These are phyloP conservation scores for Leptinotarsa juncta DNA, from an alignment of 2,888 invertebrate genomes.

Conservation along the genomic window DNA sequence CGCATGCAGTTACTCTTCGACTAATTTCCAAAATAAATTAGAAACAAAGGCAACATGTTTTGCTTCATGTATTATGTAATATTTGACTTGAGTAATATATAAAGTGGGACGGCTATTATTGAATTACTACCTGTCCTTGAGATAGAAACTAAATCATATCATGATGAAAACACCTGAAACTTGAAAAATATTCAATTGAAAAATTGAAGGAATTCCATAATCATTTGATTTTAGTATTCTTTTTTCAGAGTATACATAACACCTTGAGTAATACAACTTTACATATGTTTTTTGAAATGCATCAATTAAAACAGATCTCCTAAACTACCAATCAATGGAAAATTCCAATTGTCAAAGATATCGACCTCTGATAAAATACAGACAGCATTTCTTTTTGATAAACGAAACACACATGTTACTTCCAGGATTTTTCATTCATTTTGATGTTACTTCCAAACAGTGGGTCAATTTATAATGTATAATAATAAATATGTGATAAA, in stretches of 20 bases:
- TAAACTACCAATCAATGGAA: background rate
- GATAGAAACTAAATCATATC: background rate
- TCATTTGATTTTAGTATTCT: background rate
- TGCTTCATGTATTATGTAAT: background rate
- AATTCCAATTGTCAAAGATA: background rate
- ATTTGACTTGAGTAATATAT: background rate
- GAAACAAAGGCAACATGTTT: background rate
- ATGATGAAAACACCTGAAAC: background rate
- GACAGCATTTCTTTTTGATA: background rate
- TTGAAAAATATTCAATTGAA: background rate
- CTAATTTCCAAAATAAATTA: no score
- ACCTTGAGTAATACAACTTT: background rate
- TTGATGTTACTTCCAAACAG: no score
- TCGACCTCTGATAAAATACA: background rate
- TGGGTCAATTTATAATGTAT: background rate
- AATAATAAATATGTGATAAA: constrained; percentile 3
- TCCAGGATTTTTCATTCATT: no score
- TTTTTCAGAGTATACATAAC: no score
- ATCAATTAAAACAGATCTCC: background rate
- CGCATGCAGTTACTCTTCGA: no score
- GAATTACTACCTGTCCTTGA: constrained; percentile 2
- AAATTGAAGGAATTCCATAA: background rate
- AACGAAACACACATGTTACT: background rate
- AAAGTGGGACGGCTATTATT: background rate
- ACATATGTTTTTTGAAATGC: background rate